Conservation (phyloP, 2,113 vertebrate species). For the Hymenochirus boettgeri region DNA sequence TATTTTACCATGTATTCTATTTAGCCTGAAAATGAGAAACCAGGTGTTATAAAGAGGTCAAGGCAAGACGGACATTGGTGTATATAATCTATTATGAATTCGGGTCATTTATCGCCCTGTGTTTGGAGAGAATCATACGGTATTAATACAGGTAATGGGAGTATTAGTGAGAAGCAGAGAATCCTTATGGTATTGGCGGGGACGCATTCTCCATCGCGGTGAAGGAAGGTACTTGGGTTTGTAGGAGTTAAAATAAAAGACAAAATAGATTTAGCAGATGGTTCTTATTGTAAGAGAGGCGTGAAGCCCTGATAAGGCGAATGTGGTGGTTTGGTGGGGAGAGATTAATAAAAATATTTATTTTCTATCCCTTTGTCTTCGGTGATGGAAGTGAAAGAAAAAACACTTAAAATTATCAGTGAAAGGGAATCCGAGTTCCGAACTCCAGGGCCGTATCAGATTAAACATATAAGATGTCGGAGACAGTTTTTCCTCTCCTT, state of each 20-base stretch:
- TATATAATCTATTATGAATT: not conserved
- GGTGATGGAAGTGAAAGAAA: constrained; percentile 13
- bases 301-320: constrained; percentile 44
- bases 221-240: constrained; percentile 34
- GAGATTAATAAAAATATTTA: constrained; percentile 39
- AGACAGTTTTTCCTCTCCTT: constrained; percentile 14
- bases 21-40: too few species aligned
- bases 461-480: constrained; percentile 7
- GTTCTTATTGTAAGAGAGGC: constrained; percentile 46
- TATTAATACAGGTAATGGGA: constrained; percentile 45
- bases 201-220: constrained; percentile 44
- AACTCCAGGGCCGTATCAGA: constrained; percentile 35
- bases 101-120: not conserved
- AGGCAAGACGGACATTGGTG: not conserved
- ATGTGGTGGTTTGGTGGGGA: constrained; percentile 43
- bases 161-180: too few species aligned
- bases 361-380: constrained; percentile 25
- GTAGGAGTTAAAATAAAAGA: constrained; percentile 51
- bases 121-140: constrained; percentile 35
- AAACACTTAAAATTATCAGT: constrained; percentile 26
- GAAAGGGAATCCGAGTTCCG: constrained; percentile 16
- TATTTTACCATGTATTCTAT: too few species aligned
- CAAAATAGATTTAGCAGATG: constrained; percentile 46
- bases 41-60: too few species aligned
- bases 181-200: too few species aligned